phyloP scores from a whole-genome alignment of 2,797 vertebrate species.

The Lepus townsendii region DNA sequence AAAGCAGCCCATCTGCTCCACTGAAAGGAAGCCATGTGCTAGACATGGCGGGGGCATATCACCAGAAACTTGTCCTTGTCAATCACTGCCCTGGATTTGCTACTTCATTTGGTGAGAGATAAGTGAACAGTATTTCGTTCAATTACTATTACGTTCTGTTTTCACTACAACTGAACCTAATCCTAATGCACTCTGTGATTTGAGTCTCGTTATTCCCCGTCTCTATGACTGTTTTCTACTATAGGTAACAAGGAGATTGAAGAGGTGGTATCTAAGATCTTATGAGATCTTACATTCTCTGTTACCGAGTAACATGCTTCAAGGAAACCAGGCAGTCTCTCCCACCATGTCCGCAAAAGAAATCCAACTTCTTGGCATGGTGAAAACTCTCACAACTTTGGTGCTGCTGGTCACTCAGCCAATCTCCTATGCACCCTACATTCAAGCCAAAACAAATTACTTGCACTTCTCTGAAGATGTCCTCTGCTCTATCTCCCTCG shows the following conservation, averaged over 20 bases:
- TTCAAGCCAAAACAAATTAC: background rate
- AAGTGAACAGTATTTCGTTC: background rate
- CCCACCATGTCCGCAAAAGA: background rate
- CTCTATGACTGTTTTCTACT: conserved; percentile 37
- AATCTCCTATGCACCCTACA: background rate
- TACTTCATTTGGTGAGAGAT: background rate
- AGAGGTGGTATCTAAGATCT: background rate
- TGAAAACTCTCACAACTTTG: background rate
- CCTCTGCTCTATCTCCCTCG: background rate
- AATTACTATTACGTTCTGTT: background rate
- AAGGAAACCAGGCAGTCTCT: background rate
- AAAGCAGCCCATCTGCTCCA: no score
- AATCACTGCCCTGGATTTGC: background rate
- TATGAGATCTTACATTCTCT: background rate
- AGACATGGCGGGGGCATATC: background rate
- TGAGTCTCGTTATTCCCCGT: background rate
- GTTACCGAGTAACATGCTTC: background rate
- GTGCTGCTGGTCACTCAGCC: background rate
- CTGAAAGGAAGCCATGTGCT: background rate
- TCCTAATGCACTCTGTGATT: background rate
- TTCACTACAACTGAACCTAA: background rate
- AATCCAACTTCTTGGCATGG: background rate
- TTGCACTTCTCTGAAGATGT: background rate
- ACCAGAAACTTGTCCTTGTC: conserved; percentile 9
- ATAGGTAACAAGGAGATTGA: conserved; percentile 48